Evolutionary conservation across 2,888 invertebrate genomes (phyloP), one percentile per base, ranked within the genome.

Genomic region (Drosophila anomalata): DNA sequence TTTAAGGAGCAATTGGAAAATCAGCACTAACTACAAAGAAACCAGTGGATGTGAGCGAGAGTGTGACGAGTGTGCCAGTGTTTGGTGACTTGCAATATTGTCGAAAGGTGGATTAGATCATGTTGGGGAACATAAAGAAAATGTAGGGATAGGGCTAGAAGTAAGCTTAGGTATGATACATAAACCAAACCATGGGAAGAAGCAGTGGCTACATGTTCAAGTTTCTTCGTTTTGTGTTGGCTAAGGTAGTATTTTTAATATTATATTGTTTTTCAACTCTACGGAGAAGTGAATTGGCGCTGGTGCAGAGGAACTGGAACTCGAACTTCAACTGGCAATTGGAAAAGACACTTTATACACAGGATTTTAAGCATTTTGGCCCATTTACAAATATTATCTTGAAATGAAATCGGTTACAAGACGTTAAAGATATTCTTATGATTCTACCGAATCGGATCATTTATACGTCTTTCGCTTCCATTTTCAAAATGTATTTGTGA

Each of bases 11-110:
- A 89, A 85, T 87, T 86, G 80, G 83, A 89, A 85, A 78, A 74
- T 82, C 78, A 89, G 87, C 84, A 89, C 89, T 87, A 87, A 88
- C 89, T 89, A 87, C 90, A 52, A 83, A 86, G 84, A 88, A 89
- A 88, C 78, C 77, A 79, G 75, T 86, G 76, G 62, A 44, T 76
- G 66, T 65, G 50, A 26, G 33, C 57, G 75, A 58, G 61, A 59
- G 58, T 73, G 66, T 60, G 53, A 44, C 31, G 73, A 39, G 57
- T 81, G 70, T 78, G 67, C 60, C 67, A 74, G 77, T 77, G 69
- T 83, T 58, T 59, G 72, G 62, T 82, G 66, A 60, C 54, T 65
- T 69, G 65, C 73, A 54, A 44, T 61, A 73, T 47, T 61, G 65
- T 57, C 84, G 67, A 75, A 74, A 71, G 80, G 53, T 55, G 69